These are phyloP conservation scores for Spinus pinus DNA, from an alignment of 2,797 vertebrate genomes.

Conservation along the genomic window DNA sequence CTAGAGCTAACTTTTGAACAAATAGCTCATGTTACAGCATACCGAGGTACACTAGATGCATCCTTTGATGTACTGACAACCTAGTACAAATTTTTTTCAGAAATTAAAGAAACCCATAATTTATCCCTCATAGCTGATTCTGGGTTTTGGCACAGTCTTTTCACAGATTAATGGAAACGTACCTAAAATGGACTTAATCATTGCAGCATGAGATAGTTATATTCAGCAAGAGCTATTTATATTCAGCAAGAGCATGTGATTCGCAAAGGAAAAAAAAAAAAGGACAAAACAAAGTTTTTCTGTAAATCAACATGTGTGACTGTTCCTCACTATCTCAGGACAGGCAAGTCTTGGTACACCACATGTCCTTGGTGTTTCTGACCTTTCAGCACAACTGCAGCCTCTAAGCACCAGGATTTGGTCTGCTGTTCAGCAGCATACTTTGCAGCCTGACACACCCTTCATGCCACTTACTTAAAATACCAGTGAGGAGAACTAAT, in stretches of 20 bases:
- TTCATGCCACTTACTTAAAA: neutral
- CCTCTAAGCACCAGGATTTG: neutral
- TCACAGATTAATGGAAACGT: neutral
- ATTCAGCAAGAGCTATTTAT: neutral
- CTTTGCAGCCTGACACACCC: neutral
- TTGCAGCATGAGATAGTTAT: neutral
- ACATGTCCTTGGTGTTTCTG: neutral
- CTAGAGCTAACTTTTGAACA: conserved; percentile 37
- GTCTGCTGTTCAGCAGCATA: neutral
- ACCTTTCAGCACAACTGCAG: neutral
- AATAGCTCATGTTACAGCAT: conserved; percentile 24
- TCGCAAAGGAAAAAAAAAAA: neutral
- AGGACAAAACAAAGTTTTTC: neutral
- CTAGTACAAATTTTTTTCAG: neutral
- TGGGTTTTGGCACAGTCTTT: neutral
- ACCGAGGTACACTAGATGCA: neutral
- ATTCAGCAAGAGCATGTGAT: neutral
- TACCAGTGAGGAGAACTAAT: neutral
- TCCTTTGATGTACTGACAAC: neutral
- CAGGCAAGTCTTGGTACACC: neutral
- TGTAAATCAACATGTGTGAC: accelerated
- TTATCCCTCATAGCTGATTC: neutral
- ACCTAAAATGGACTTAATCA: neutral
- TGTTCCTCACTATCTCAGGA: neutral
- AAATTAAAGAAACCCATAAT: neutral